These are phyloP conservation scores for Aplodontia rufa DNA, from an alignment of 2,113 vertebrate species.

Conservation along the genomic window DNA sequence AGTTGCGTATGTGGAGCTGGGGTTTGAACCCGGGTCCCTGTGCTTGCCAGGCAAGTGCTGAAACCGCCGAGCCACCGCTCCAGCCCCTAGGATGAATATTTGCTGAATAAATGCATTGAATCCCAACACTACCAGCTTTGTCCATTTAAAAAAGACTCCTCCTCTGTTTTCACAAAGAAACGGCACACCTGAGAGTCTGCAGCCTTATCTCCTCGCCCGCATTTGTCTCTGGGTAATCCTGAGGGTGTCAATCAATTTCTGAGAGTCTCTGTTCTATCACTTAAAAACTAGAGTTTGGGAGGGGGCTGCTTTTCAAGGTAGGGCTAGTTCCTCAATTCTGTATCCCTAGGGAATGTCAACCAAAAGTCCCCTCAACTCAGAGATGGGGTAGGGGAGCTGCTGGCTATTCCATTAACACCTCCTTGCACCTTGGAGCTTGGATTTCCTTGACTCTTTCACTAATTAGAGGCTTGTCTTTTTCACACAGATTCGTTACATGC, in stretches of 20 bases:
- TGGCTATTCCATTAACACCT: not conserved
- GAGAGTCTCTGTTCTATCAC: not conserved
- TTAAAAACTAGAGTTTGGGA: not conserved
- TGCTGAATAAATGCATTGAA: not conserved
- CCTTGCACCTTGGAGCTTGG: not conserved
- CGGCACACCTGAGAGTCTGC: not conserved
- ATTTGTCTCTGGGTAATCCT: not conserved
- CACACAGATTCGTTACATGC: constrained; percentile 23
- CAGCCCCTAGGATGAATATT: not conserved
- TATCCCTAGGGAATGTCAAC: not conserved
- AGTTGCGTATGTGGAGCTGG: too few species aligned
- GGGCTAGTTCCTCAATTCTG: not conserved
- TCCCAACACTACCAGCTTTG: not conserved
- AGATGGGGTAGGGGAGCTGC: not conserved
- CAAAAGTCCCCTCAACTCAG: not conserved
- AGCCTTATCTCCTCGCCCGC: not conserved
- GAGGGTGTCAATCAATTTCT: not conserved
- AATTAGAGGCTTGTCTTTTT: not conserved
- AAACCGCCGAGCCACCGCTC: too few species aligned
- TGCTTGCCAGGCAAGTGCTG: too few species aligned
- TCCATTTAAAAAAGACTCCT: not conserved
- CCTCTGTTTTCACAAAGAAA: not conserved
- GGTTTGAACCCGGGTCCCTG: too few species aligned
- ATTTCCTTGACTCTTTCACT: not conserved
- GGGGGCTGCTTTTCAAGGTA: not conserved